Evolutionary conservation across 2,113 vertebrate species (phyloP).

Genomic region (Osmerus mordax): DNA sequence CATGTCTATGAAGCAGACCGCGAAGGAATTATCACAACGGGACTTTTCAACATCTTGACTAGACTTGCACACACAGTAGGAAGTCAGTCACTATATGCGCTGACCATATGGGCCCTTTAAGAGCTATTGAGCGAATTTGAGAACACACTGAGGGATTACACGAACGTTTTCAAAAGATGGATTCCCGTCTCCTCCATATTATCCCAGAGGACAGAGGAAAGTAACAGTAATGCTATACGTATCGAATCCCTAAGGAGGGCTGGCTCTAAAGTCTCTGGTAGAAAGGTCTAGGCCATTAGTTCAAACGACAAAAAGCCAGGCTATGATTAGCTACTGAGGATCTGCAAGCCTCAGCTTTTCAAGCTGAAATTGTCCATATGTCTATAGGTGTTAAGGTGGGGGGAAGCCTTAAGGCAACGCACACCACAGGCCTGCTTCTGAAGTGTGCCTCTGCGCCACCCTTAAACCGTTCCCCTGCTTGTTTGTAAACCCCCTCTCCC

Average conservation of each 20-base stretch:
- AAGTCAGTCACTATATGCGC: not conserved
- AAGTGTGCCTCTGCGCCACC: constrained; percentile 32
- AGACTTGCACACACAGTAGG: not conserved
- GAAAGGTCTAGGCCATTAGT: not conserved
- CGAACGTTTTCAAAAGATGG: not conserved
- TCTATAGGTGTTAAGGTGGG: not conserved
- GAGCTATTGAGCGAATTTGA: not conserved
- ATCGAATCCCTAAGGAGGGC: not conserved
- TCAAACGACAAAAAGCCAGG: no score
- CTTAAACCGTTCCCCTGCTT: constrained; percentile 7
- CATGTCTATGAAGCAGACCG: not conserved
- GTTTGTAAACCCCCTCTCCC: constrained; percentile 19
- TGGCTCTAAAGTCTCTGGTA: not conserved
- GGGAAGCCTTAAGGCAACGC: constrained; percentile 16
- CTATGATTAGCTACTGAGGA: no score
- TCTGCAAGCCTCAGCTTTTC: not conserved
- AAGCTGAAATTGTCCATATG: not conserved
- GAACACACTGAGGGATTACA: not conserved
- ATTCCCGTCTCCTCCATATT: not conserved
- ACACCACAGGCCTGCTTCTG: not conserved
- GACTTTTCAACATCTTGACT: not conserved
- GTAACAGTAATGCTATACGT: constrained; percentile 1
- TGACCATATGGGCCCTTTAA: not conserved
- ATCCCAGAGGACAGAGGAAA: not conserved
- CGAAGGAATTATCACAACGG: not conserved